Base-by-base conservation (phyloP, 2,888 invertebrate genomes). In the Ernsta delagoae region DNA sequence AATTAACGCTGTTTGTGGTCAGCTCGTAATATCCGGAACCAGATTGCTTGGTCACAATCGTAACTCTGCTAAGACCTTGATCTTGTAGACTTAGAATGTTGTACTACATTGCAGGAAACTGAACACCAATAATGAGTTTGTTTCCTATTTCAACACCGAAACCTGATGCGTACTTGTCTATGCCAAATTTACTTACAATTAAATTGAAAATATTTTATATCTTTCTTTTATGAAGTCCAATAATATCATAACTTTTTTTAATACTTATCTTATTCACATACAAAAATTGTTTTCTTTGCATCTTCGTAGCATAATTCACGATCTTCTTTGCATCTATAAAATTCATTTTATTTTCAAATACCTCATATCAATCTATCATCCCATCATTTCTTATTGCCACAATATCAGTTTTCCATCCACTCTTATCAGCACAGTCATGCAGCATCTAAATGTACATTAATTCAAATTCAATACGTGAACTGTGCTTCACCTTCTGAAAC, bases 1-100 rank as follows among this genome's bases (percentile, higher is more conserved):
- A 68, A 68, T 68, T 68, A 68, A 57, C 68, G 31, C 48, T 57
- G 50, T 57, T 57, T 57, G 68, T 63, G 68, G 68, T 68, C 68
- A 63, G 57, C 62, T 50, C 41, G 68, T 59, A 68, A 68, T 68
- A 68, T 68, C 62, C 68, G 57, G 9, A 50, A 24, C 50, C 24
- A 57, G 61, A 68, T 62, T 41, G 68, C 68, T 59, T 45, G 57
- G 50, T 11, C 31, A 16, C 45, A 50, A 50, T 59, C 62, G 57
- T 68, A 63, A 68, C 57, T 68, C 41, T n/a, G 34, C 11, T 62
- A 56, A 68, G 61, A 61, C 56, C 41, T n/a, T 53, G 39, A 53
- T 53, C 62, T 53, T 59, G 43, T 39, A 24, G 48, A 36, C 34
- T 65, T 65, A n/a, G 56, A 11, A 56, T 34, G 7, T 50, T 6